These are phyloP conservation scores for Mormoops blainvillei DNA, from an alignment of 2,113 vertebrate genomes.

Conservation along the genomic window DNA sequence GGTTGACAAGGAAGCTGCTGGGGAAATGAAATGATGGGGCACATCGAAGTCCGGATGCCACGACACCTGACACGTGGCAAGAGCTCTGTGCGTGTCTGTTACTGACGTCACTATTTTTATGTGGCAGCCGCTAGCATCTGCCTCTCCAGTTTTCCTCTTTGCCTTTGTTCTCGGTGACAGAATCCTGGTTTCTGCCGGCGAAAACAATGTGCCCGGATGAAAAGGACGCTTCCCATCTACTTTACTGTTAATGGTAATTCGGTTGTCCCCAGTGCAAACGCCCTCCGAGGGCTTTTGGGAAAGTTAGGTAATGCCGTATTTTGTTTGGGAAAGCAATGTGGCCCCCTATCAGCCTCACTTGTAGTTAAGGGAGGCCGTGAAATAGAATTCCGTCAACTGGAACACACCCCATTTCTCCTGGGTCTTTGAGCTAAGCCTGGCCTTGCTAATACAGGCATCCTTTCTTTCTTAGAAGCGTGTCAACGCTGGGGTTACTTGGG, in stretches of 20 bases:
- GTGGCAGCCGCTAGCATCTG: not conserved
- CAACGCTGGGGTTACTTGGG: not conserved
- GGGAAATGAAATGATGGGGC: not conserved
- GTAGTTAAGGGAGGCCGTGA: not conserved
- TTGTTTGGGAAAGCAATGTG: not conserved
- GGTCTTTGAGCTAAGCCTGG: not conserved
- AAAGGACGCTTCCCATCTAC: not conserved
- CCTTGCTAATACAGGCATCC: not conserved
- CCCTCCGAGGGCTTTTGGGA: not conserved
- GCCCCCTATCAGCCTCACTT: not conserved
- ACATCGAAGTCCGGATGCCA: not conserved
- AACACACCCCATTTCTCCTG: not conserved
- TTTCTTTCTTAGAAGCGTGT: not conserved
- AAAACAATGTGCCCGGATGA: not conserved
- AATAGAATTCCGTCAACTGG: not conserved
- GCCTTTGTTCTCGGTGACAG: not conserved
- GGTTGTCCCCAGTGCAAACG: not conserved
- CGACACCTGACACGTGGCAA: not conserved
- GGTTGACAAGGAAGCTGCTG: not conserved
- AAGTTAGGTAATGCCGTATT: not conserved
- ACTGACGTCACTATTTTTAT: not conserved
- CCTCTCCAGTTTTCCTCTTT: not conserved
- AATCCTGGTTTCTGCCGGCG: not conserved
- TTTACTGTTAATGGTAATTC: not conserved
- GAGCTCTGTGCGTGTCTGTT: not conserved